A percentile compares a stretch with the other conserved stretches of the same genome.
These are phyloP conservation scores for Halichoerus grypus DNA, from an alignment of 2,113 vertebrate genomes.

Conservation along the genomic window DNA sequence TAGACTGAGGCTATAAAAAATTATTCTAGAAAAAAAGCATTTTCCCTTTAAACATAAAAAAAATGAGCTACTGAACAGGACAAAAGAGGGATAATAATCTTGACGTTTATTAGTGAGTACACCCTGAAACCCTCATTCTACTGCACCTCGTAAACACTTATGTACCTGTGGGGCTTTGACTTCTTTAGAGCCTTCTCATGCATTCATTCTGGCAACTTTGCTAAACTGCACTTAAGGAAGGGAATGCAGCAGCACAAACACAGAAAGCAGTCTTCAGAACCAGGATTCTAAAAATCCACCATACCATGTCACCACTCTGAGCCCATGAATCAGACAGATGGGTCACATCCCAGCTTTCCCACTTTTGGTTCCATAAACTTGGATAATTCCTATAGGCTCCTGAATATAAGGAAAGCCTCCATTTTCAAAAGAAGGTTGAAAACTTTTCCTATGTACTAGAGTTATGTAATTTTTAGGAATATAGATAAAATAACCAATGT, in stretches of 20 bases:
- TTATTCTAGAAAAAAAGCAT: neutral
- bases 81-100: neutral
- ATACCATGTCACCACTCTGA: neutral
- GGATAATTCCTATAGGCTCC: neutral
- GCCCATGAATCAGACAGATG: neutral
- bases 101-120: neutral
- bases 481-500: neutral
- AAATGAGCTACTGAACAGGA: neutral
- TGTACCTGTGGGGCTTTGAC: neutral
- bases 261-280: neutral
- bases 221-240: neutral
- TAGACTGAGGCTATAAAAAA: neutral
- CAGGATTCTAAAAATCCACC: neutral
- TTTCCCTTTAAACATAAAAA: slow-evolving; percentile 13
- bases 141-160: neutral
- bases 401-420: neutral
- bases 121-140: neutral
- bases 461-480: slow-evolving; percentile 11
- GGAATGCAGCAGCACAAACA: neutral
- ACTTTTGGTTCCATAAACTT: neutral
- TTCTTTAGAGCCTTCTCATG: neutral
- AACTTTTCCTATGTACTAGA: neutral
- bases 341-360: neutral
- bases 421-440: slow-evolving; percentile 9
- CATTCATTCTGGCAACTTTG: neutral